phyloP scores from a whole-genome alignment of 2,797 vertebrate genomes.

The Gadopsis marmoratus region DNA sequence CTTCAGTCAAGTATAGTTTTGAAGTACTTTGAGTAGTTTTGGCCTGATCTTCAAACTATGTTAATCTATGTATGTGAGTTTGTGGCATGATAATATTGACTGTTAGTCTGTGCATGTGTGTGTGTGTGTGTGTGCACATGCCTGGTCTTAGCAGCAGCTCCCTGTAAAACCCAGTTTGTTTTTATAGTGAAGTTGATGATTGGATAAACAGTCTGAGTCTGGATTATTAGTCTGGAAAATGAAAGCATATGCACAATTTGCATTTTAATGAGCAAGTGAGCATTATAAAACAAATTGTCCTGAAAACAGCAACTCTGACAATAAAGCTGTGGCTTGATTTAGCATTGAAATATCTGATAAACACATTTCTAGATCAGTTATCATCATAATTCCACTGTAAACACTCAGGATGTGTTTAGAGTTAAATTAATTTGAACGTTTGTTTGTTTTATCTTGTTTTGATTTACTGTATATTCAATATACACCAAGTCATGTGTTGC shows the following conservation, averaged over 20 bases:
- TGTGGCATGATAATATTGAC: conserved; percentile 22
- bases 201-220: conserved; percentile 81
- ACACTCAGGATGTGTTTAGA: conserved; percentile 20
- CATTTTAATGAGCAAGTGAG: conserved; percentile 85
- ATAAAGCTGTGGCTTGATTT: conserved; percentile 63
- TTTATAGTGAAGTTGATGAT: conserved; percentile 79
- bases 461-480: conserved; percentile 28
- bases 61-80: conserved; percentile 38
- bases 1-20: conserved; percentile 63
- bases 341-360: conserved; percentile 64
- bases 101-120: conserved; percentile 19
- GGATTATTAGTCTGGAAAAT: conserved; percentile 84
- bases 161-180: conserved; percentile 61
- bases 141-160: conserved; percentile 65
- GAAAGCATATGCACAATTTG: conserved; percentile 85
- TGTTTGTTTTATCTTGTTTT: conserved; percentile 22
- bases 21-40: conserved; percentile 63
- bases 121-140: conserved; percentile 41
- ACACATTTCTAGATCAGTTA: conserved; percentile 46
- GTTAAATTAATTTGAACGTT: conserved; percentile 12
- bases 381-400: conserved; percentile 30
- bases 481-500: conserved; percentile 60
- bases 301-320: conserved; percentile 64
- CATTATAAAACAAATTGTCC: conserved; percentile 80
- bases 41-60: conserved; percentile 52